Evolutionary conservation across 2,888 invertebrate genomes (phyloP).

Genomic region (Leptinotarsa rubiginosa): DNA sequence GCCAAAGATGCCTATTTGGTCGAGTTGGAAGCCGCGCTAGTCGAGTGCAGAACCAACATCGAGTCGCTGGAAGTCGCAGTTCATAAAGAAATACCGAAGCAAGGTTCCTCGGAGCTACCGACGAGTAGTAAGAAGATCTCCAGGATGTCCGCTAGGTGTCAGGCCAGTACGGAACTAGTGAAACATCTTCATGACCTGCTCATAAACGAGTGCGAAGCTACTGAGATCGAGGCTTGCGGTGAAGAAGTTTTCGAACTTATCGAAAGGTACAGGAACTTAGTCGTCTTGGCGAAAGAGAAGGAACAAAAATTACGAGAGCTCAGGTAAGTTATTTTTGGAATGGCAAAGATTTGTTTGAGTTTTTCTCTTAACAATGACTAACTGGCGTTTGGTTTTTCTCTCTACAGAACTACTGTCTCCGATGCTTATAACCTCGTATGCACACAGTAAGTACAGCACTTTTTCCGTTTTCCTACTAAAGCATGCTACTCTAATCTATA

Average conservation of each 20-base stretch:
- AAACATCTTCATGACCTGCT: constrained; percentile 83
- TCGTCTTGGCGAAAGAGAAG: constrained; percentile 78
- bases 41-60: constrained; percentile 77
- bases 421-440: constrained; percentile 72
- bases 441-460: constrained; percentile 70
- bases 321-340: constrained; percentile 70
- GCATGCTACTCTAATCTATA: background rate
- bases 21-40: constrained; percentile 80
- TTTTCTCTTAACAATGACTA: constrained; percentile 55
- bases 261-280: constrained; percentile 76
- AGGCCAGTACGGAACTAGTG: constrained; percentile 84
- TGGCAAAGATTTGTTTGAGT: constrained; percentile 38
- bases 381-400: constrained; percentile 59
- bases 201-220: constrained; percentile 79
- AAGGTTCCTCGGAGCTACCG: constrained; percentile 70
- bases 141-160: constrained; percentile 81
- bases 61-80: constrained; percentile 76
- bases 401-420: constrained; percentile 69
- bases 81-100: constrained; percentile 70
- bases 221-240: constrained; percentile 74
- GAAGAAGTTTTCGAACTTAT: constrained; percentile 75
- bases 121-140: constrained; percentile 79
- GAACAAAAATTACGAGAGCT: constrained; percentile 82
- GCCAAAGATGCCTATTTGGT: constrained; percentile 85
- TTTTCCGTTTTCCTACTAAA: constrained; percentile 30